phyloP scores from a whole-genome alignment of 2,113 vertebrate species.

The Myrmophylax atrothorax region DNA sequence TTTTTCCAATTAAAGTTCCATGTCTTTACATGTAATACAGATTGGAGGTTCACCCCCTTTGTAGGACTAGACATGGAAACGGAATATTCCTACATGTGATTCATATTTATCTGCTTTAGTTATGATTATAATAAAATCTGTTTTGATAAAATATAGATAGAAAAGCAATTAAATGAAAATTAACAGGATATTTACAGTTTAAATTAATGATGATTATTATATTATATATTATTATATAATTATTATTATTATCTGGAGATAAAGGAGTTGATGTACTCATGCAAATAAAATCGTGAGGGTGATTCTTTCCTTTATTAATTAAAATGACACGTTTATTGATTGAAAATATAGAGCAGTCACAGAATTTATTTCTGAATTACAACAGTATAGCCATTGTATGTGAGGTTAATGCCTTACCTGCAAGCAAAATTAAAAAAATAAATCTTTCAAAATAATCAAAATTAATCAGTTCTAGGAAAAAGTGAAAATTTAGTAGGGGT shows the following conservation, averaged over 20 bases:
- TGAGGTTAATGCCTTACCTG: background rate
- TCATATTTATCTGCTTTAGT: background rate
- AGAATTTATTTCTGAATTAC: background rate
- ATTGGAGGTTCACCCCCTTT: background rate
- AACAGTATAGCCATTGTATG: background rate
- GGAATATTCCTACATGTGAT: background rate
- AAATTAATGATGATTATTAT: background rate
- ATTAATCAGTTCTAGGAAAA: background rate
- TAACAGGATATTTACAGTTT: background rate
- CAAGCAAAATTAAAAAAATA: background rate
- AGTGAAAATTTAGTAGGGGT: background rate
- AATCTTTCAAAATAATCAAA: background rate
- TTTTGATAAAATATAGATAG: background rate
- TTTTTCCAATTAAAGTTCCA: background rate
- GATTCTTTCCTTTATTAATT: background rate
- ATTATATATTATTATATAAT: background rate
- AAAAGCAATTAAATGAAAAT: background rate
- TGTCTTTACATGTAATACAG: background rate
- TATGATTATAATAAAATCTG: background rate
- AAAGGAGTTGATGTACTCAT: background rate
- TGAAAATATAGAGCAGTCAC: background rate
- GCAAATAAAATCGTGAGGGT: background rate
- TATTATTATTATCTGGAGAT: background rate
- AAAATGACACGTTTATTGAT: background rate
- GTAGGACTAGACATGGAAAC: background rate